Conservation (phyloP, 2,888 invertebrate genomes). For the Aporophyla lueneburgensis region DNA sequence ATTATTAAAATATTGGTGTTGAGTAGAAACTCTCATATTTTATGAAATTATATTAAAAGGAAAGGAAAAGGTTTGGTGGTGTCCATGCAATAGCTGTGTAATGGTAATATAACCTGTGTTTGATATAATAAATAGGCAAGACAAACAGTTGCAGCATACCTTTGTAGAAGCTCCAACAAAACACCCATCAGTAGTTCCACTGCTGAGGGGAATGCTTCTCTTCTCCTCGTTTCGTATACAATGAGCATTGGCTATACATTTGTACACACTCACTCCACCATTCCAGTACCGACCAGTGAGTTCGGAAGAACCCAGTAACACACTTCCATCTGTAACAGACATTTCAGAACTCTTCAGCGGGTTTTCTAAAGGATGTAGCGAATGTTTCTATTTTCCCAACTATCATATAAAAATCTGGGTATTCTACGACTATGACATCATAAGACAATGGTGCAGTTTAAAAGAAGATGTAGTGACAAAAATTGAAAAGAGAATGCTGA, state of each 20-base stretch:
- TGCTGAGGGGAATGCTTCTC: conserved; percentile 77
- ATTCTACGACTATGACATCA: neutral
- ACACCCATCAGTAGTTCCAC: conserved; percentile 86
- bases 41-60: too few relatives aligned
- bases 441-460: too few relatives aligned
- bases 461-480: too few relatives aligned
- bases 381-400: neutral
- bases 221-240: conserved; percentile 71
- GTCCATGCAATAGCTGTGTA: neutral
- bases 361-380: neutral
- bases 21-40: too few relatives aligned
- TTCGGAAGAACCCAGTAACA: conserved; percentile 86
- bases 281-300: conserved; percentile 88
- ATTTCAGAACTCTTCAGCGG: neutral
- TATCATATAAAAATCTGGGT: too few relatives aligned
- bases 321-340: conserved; percentile 81
- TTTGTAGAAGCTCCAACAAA: conserved; percentile 82
- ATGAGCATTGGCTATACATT: conserved; percentile 74
- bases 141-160: conserved; percentile 73
- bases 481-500: too few relatives aligned
- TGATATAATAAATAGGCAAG: neutral
- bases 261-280: conserved; percentile 82
- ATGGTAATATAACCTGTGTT: neutral
- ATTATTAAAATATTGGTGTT: too few relatives aligned
- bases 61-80: too few relatives aligned